Base-by-base conservation (phyloP, 2,797 vertebrate species). In the Hirundo rustica region DNA sequence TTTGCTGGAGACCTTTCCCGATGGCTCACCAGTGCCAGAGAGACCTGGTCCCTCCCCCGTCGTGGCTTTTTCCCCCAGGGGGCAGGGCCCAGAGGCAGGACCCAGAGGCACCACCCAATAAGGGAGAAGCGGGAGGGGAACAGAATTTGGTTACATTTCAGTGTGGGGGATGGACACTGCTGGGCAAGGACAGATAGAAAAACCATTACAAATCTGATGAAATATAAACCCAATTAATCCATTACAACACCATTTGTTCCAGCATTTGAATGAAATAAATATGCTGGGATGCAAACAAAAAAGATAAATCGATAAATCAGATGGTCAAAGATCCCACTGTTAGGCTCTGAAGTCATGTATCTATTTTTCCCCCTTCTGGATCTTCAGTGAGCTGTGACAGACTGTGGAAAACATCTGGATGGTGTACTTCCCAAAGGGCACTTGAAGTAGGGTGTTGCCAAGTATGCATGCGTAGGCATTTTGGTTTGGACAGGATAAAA, bases 221-320 rank as follows among this genome's bases (percentile, higher is more conserved):
- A 38, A 38, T 38, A 38, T 38, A 38, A 38, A 38, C 38, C 11
- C 8, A 38, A 38, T 38, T 38, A 38, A 38, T 38, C 38, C 38
- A 38, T 38, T 38, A 38, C 38, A 38, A 38, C 38, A 38, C 38
- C 38, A 38, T 94, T 90, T 95, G 42, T 93, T 87, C 77, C 67
- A 81, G n/a, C 36, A n/a, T 80, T 93, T 95, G 45, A 89, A 62
- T 78, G 50, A 90, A 96, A 66, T 77, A 79, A 83, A 40, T 5
- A 0, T 86, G 34, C 47, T 94, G 88, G 87, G 47, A 84, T 86
- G 61, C 70, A 93, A 86, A 86, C 44, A 44, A 95, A 34, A 75
- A 76, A 74, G 27, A 66, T 4, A 92, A 92, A 84, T 60, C 11
- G 36, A 44, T 91, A 75, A 75, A 75, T 96, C 81, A 88, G 64